A percentile compares a stretch with the other conserved stretches of the same genome.
phyloP scores from a whole-genome alignment of 2,113 vertebrate genomes.

The Grammomys dolichurus region DNA sequence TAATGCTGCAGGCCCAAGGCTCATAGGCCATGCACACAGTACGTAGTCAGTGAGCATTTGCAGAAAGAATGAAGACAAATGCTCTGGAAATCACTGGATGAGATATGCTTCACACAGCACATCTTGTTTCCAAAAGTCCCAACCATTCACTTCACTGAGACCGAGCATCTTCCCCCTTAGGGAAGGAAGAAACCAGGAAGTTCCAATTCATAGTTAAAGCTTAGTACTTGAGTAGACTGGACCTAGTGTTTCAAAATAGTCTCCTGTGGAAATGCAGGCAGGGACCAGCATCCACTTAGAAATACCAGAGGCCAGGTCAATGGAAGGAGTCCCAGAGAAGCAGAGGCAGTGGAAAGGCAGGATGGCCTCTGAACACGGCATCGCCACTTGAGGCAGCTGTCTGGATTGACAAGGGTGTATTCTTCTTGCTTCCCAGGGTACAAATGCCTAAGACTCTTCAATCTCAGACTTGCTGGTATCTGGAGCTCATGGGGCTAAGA shows the following conservation, averaged over 20 bases:
- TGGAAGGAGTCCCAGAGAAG: background rate
- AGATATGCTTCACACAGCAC: background rate
- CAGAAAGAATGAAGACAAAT: background rate
- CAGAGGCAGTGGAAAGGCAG: background rate
- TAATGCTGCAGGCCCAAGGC: background rate
- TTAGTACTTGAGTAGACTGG: background rate
- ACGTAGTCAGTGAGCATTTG: background rate
- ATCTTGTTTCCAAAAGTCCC: background rate
- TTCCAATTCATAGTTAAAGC: no score
- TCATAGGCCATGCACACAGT: background rate
- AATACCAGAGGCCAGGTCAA: background rate
- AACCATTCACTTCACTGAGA: background rate
- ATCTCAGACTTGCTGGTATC: background rate
- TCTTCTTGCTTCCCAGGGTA: background rate
- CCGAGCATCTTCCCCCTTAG: no score
- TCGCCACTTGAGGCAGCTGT: no score
- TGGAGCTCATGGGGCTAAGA: background rate
- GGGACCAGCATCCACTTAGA: background rate
- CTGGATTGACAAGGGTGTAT: background rate
- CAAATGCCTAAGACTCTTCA: background rate
- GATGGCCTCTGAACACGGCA: background rate
- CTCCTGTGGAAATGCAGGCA: background rate
- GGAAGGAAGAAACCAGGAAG: no score
- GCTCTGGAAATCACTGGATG: background rate
- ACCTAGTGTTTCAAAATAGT: background rate